Evolutionary conservation across 1,140 invertebrate species (phyloP).

Genomic region (Panulirus ornatus): DNA sequence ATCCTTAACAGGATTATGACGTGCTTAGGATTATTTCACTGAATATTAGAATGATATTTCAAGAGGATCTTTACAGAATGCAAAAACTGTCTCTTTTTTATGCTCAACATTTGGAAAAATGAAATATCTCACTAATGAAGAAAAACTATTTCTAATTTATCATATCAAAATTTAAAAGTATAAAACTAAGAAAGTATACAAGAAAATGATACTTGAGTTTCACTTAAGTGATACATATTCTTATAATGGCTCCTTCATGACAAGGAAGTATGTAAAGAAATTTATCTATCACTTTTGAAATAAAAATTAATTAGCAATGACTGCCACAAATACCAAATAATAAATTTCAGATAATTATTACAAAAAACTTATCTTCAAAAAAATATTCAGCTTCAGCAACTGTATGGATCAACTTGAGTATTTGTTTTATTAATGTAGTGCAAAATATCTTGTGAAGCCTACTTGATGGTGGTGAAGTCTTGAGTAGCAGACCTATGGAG

Average conservation of each 20-base stretch:
- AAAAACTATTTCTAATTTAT: too few relatives aligned
- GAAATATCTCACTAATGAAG: too few relatives aligned
- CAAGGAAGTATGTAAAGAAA: too few relatives aligned
- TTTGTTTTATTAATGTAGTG: neutral
- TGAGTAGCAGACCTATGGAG: conserved; percentile 12
- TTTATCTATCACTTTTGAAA: neutral
- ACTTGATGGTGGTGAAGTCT: conserved; percentile 10
- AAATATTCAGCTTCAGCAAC: conserved; percentile 2
- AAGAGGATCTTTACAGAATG: neutral
- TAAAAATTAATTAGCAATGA: neutral
- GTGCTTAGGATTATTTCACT: neutral
- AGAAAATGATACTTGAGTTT: too few relatives aligned
- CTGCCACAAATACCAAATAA: neutral
- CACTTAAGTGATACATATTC: too few relatives aligned
- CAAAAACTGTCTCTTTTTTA: neutral
- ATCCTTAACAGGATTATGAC: too few relatives aligned
- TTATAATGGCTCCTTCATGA: too few relatives aligned
- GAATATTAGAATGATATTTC: neutral
- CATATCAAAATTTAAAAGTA: too few relatives aligned
- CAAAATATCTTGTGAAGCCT: conserved; percentile 1
- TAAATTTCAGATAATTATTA: too few relatives aligned
- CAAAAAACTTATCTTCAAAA: neutral
- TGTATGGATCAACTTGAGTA: conserved; percentile 6
- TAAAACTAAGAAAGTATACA: too few relatives aligned
- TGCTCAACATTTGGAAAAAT: too few relatives aligned